These are phyloP conservation scores for Clarias laeviceps DNA, from an alignment of 2,797 vertebrate species.

Conservation along the genomic window DNA sequence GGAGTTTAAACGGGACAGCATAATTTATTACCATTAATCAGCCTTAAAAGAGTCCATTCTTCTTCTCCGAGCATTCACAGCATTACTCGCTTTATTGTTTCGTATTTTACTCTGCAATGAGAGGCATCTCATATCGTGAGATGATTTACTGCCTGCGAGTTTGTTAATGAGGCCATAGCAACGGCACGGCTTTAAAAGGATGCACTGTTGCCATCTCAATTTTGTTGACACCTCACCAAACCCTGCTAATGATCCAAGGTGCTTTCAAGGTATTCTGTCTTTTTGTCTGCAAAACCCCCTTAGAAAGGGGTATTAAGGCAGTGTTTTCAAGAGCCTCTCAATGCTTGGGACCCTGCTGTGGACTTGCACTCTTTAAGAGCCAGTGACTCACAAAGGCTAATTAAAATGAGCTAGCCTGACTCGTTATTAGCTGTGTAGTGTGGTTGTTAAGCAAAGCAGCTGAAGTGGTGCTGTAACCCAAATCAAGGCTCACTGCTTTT, in stretches of 20 bases:
- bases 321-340: conserved; percentile 28
- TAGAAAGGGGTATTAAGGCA: conserved; percentile 9
- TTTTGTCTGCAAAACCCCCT: conserved; percentile 24
- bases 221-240: conserved; percentile 41
- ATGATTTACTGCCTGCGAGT: conserved; percentile 51
- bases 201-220: conserved; percentile 1
- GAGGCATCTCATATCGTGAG: conserved; percentile 25
- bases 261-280: conserved; percentile 46
- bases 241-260: conserved; percentile 42
- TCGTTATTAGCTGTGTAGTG: conserved; percentile 32
- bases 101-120: conserved; percentile 7
- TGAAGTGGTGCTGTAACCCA: conserved; percentile 30
- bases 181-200: conserved; percentile 15
- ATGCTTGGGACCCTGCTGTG: conserved; percentile 15
- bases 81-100: conserved; percentile 47
- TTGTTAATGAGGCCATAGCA: conserved; percentile 47
- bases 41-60: conserved; percentile 48
- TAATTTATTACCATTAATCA: conserved; percentile 57
- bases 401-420: conserved; percentile 35
- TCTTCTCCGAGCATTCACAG: conserved; percentile 7
- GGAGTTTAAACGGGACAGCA: conserved; percentile 49
- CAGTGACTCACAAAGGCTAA: conserved; percentile 34
- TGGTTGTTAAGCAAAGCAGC: conserved; percentile 20
- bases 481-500: conserved; percentile 20
- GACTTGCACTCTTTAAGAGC: conserved; percentile 22